A percentile compares a stretch with the other conserved stretches of the same genome.
Evolutionary conservation across 2,797 vertebrate species (phyloP).

Genomic region (Emydoidea blandingii): DNA sequence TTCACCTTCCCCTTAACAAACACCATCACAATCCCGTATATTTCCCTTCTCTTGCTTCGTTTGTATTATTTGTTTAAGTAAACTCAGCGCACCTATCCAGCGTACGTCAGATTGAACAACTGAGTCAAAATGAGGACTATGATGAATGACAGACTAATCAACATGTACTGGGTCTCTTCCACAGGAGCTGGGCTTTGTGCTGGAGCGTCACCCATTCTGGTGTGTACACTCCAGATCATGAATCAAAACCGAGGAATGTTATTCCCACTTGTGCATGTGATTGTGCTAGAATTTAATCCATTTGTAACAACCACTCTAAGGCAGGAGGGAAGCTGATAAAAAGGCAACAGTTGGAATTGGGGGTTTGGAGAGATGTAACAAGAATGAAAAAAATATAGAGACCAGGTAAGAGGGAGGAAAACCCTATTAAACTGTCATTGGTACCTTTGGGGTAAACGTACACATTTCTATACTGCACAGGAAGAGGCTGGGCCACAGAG

Average conservation of each 20-base stretch:
- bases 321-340: constrained; percentile 43
- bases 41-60: background rate
- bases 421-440: constrained; percentile 26
- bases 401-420: background rate
- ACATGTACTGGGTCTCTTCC: background rate
- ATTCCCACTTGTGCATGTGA: too few species aligned
- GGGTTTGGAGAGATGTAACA: constrained; percentile 13
- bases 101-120: rapidly evolving
- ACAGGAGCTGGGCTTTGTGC: background rate
- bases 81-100: background rate
- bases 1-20: constrained; percentile 56
- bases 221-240: too few species aligned
- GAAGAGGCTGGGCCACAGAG: too few species aligned
- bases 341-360: constrained; percentile 28
- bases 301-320: constrained; percentile 18
- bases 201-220: background rate
- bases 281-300: background rate
- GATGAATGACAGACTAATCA: background rate
- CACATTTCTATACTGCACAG: too few species aligned
- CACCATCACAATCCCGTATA: constrained; percentile 6
- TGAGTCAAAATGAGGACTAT: rapidly evolving
- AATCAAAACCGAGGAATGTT: too few species aligned
- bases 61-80: background rate
- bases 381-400: background rate
- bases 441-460: background rate